A percentile compares a stretch with the other conserved stretches of the same genome.
Conservation (phyloP, 2,797 vertebrate species). For the Trematomus bernacchii region DNA sequence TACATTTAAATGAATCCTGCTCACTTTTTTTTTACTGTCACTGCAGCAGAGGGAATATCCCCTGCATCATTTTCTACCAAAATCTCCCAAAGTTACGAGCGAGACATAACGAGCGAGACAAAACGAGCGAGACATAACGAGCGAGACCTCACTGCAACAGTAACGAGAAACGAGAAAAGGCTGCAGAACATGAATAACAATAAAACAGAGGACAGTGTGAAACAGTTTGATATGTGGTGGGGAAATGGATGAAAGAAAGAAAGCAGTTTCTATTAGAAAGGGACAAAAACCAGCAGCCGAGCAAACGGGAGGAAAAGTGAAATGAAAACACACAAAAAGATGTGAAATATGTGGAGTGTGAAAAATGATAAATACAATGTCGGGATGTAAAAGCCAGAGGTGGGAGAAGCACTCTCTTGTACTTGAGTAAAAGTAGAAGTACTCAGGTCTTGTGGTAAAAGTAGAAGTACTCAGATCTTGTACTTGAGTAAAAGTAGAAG, state of each 20-base stretch:
- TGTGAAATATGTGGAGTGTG: conserved; percentile 57
- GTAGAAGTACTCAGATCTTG: too few species aligned
- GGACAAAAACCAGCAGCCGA: conserved; percentile 50
- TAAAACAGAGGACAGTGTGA: conserved; percentile 27
- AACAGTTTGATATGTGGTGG: conserved; percentile 34
- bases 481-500: too few species aligned
- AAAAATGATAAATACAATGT: conserved; percentile 37
- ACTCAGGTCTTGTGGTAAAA: too few species aligned
- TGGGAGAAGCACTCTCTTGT: background rate
- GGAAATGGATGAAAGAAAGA: conserved; percentile 50
- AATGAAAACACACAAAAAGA: conserved; percentile 51
- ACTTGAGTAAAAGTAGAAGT: background rate
- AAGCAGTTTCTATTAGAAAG: conserved; percentile 57
- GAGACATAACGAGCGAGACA: too few species aligned
- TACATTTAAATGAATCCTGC: background rate
- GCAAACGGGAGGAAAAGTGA: conserved; percentile 54
- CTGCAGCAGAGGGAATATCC: conserved; percentile 2
- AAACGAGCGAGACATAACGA: too few species aligned
- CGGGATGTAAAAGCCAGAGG: conserved; percentile 43
- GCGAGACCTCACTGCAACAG: background rate
- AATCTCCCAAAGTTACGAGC: background rate
- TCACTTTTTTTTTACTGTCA: too few species aligned
- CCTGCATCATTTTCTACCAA: background rate
- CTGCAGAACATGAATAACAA: conserved; percentile 33
- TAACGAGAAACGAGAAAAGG: conserved; percentile 13